phyloP scores from a whole-genome alignment of 2,888 invertebrate species.

The Pterobdella sp. region DNA sequence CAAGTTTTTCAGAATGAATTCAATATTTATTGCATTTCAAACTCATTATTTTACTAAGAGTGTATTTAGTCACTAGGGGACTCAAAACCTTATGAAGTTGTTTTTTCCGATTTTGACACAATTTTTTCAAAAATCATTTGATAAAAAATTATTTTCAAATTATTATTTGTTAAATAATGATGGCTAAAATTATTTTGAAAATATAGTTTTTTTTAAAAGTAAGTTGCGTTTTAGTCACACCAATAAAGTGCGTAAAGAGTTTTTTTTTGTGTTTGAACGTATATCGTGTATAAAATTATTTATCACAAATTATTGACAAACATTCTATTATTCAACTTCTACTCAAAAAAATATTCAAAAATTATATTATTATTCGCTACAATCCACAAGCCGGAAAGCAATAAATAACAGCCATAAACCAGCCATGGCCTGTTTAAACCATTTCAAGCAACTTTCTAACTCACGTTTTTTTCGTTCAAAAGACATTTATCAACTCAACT shows the following conservation, averaged over 20 bases:
- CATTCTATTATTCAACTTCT: neutral
- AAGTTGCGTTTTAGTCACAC: neutral
- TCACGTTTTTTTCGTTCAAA: neutral
- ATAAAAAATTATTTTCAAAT: too few species aligned
- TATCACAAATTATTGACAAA: neutral
- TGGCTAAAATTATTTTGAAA: too few species aligned
- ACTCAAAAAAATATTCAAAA: neutral
- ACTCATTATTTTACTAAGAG: too few species aligned
- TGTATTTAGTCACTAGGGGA: too few species aligned
- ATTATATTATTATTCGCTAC: neutral
- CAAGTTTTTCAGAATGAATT: too few species aligned
- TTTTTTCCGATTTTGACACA: too few species aligned
- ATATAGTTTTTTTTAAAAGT: too few species aligned
- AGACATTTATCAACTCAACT: neutral
- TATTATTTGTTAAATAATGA: too few species aligned
- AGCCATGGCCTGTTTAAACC: neutral
- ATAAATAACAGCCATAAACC: neutral
- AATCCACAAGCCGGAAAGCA: conserved; percentile 4
- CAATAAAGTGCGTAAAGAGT: neutral
- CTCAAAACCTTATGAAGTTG: too few species aligned
- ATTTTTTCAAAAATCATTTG: too few species aligned
- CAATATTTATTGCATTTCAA: too few species aligned
- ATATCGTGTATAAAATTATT: neutral
- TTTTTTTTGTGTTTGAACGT: neutral
- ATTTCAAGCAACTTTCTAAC: neutral